phyloP scores from a whole-genome alignment of 2,888 invertebrate species.

The Polymixis lichenea region DNA sequence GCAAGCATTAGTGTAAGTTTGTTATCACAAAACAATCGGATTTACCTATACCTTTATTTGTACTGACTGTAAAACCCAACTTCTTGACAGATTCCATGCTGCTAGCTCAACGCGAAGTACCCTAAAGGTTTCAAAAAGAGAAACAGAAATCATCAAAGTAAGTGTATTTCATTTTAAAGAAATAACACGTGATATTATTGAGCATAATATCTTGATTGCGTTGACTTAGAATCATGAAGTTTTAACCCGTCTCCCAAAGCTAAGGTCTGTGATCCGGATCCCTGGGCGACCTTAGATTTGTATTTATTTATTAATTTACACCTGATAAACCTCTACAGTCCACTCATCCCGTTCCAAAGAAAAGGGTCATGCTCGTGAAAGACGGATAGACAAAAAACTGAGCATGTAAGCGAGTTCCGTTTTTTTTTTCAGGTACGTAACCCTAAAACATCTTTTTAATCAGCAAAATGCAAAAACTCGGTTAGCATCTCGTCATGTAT shows the following conservation, averaged over 20 bases:
- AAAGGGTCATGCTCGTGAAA: background rate
- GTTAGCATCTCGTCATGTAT: background rate
- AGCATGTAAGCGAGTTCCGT: background rate
- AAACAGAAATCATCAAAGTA: background rate
- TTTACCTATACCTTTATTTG: background rate
- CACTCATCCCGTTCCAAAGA: background rate
- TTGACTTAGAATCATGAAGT: no score
- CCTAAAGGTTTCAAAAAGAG: background rate
- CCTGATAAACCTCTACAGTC: background rate
- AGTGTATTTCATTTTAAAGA: background rate
- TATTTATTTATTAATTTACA: background rate
- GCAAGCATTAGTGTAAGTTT: background rate
- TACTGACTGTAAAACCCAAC: background rate
- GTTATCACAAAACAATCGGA: background rate
- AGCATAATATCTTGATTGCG: background rate
- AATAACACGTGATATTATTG: background rate
- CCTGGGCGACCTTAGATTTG: background rate
- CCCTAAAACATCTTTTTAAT: background rate
- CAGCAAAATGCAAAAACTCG: background rate
- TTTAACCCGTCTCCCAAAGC: no score
- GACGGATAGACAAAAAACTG: background rate
- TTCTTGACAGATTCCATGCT: background rate
- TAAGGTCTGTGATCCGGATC: no score
- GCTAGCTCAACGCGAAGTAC: background rate
- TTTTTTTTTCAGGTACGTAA: background rate